A percentile compares a stretch with the other conserved stretches of the same genome.
phyloP scores from a whole-genome alignment of 2,888 invertebrate genomes.

The Gymnoscelis rufifasciata region DNA sequence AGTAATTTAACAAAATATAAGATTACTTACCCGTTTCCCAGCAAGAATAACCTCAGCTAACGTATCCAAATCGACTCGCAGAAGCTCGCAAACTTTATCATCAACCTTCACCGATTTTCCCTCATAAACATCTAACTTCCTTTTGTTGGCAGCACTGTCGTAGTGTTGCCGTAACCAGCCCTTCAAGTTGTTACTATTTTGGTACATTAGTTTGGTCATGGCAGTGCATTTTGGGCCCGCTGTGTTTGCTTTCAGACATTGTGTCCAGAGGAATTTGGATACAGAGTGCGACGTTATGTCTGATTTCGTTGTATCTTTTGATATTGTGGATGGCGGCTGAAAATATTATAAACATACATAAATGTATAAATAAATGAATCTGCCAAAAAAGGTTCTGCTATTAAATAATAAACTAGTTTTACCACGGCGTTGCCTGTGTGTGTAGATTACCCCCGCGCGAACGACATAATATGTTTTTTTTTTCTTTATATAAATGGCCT shows the following conservation, averaged over 20 bases:
- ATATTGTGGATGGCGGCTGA: slow-evolving; percentile 52
- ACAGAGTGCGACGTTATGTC: slow-evolving; percentile 47
- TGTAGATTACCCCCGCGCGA: too few relatives aligned
- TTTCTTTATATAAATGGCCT: too few relatives aligned
- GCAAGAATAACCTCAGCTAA: slow-evolving; percentile 62
- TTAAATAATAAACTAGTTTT: too few relatives aligned
- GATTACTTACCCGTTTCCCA: slow-evolving; percentile 58
- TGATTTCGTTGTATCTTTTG: slow-evolving; percentile 40
- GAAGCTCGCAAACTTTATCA: slow-evolving; percentile 53
- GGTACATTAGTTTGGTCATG: slow-evolving; percentile 53
- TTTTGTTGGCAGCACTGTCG: slow-evolving; percentile 42
- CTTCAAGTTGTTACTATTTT: slow-evolving; percentile 49
- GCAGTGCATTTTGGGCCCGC: slow-evolving; percentile 60
- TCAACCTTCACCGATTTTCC: slow-evolving; percentile 43
- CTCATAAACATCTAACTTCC: slow-evolving; percentile 33
- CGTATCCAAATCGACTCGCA: slow-evolving; percentile 55
- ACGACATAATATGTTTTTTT: too few relatives aligned
- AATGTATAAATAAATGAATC: too few relatives aligned
- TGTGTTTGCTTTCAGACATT: slow-evolving; percentile 60
- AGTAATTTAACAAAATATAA: neutral
- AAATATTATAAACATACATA: slow-evolving; percentile 22
- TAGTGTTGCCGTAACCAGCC: slow-evolving; percentile 62
- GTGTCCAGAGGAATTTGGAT: slow-evolving; percentile 52
- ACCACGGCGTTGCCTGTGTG: too few relatives aligned
- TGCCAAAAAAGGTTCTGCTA: too few relatives aligned